phyloP scores from a whole-genome alignment of 2,888 invertebrate species.

The Eutolmus rufibarbis region DNA sequence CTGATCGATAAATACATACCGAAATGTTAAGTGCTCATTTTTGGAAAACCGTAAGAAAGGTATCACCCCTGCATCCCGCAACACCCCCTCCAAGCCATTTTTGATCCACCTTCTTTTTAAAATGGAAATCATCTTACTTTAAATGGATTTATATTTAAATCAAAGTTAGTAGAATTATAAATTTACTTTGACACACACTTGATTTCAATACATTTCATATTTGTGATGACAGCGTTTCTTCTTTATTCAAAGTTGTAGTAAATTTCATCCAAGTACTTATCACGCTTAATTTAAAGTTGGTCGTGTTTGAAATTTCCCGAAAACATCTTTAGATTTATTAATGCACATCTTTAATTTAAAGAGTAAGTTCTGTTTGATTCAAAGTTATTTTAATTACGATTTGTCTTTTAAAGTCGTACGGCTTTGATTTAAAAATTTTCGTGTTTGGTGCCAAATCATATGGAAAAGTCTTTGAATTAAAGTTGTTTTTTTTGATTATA shows the following conservation, averaged over 20 bases:
- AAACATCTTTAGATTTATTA: background rate
- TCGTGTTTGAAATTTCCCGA: background rate
- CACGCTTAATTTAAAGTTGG: background rate
- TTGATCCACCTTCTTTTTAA: background rate
- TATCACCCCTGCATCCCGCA: background rate
- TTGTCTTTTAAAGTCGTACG: background rate
- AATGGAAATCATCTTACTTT: background rate
- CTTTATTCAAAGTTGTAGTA: background rate
- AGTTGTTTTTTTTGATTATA: background rate
- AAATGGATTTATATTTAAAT: background rate
- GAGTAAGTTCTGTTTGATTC: background rate
- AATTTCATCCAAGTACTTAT: background rate
- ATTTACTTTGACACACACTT: background rate
- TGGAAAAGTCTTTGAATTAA: background rate
- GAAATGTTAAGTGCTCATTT: background rate
- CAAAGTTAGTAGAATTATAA: background rate
- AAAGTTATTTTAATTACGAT: background rate
- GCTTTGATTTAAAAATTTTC: background rate
- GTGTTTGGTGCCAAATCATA: background rate
- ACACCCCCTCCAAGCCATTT: background rate
- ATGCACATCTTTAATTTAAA: background rate
- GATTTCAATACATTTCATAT: background rate
- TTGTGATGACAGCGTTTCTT: background rate
- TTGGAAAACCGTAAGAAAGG: too few relatives aligned
- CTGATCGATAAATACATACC: background rate